Evolutionary conservation across 1,140 invertebrate species (phyloP), one percentile per base, ranked within the genome.

Genomic region (Drosophila truncata): DNA sequence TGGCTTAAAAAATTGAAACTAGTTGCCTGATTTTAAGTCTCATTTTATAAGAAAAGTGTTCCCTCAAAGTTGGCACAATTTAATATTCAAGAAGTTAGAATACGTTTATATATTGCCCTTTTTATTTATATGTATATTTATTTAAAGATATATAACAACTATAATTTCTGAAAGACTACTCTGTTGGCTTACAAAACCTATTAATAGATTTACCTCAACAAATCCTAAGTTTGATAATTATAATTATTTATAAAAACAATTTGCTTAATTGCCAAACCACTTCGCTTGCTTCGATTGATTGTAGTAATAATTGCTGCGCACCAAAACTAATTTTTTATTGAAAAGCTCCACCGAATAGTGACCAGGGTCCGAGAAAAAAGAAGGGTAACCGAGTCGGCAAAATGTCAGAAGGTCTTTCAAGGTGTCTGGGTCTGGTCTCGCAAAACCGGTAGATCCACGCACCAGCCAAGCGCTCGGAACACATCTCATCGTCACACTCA

Each of bases 401-500:
- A 77, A 80, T 80, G 78, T 80, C 78, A 80, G 78, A 79, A 79
- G 78, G 78, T 80, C 78, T 80, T 55, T 77, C 67, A 80, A 79
- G 75, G 77, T 79, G 67, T 72, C 77, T 77, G 41, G 60, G 44
- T 73, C 77, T 69, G 42, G 61, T 65, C 63, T 72, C 50, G 55
- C 59, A 80, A 80, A 80, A 80, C 78, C 78, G 78, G 78, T 80
- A 80, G 62, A 78, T 78, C 76, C 41, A 71, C 67, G 67, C 67
- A 71, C 41, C 42, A 49, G n/a, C 60, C 29, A 42, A 49, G 16
- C 11, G 20, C 31, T 31, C 33, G 44, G 35, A 49, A 67, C 20
- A 18, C 47, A 42, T 37, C 42, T 47, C 58, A 49, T 2, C 59
- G 10, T 33, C 23, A 47, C 23, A 50, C 18, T 49, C 29, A 37